Evolutionary conservation across 2,888 invertebrate genomes (phyloP).

Genomic region (Seira musarum): DNA sequence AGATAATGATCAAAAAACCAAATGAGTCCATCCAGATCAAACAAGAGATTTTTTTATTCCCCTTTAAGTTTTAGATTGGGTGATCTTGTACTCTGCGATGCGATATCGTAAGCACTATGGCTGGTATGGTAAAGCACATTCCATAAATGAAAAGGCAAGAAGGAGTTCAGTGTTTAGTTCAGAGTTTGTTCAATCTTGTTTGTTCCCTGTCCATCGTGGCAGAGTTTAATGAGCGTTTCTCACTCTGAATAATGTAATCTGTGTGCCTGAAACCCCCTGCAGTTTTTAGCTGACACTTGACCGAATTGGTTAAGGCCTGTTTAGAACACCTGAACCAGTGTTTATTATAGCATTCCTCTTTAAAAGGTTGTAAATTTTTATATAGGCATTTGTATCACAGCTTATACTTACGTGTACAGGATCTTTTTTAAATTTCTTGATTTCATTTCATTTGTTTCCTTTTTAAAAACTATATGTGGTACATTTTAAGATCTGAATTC

Average conservation of each 20-base stretch:
- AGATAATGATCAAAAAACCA: constrained; percentile 58
- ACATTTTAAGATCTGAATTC: background rate
- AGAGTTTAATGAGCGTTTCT: constrained; percentile 70
- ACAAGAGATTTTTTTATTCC: background rate
- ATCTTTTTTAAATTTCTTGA: background rate
- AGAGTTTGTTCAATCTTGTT: background rate
- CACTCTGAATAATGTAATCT: constrained; percentile 65
- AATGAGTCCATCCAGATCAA: constrained; percentile 44
- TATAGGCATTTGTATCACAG: constrained; percentile 25
- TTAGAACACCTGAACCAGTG: constrained; percentile 69
- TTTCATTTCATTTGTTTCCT: background rate
- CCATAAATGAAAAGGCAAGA: background rate
- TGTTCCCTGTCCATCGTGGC: constrained; percentile 44
- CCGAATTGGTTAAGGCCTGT: constrained; percentile 69
- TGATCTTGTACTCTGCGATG: constrained; percentile 42
- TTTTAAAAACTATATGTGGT: background rate
- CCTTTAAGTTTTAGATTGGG: constrained; percentile 15
- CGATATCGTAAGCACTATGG: constrained; percentile 28
- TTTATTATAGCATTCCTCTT: constrained; percentile 57
- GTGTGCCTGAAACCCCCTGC: constrained; percentile 67
- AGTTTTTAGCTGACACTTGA: constrained; percentile 70
- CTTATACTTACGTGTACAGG: no score
- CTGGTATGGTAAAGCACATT: constrained; percentile 19
- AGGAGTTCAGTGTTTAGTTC: no score
- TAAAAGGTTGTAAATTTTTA: constrained; percentile 47